Evolutionary conservation across 2,113 vertebrate species (phyloP).

Genomic region (Bos taurus): DNA sequence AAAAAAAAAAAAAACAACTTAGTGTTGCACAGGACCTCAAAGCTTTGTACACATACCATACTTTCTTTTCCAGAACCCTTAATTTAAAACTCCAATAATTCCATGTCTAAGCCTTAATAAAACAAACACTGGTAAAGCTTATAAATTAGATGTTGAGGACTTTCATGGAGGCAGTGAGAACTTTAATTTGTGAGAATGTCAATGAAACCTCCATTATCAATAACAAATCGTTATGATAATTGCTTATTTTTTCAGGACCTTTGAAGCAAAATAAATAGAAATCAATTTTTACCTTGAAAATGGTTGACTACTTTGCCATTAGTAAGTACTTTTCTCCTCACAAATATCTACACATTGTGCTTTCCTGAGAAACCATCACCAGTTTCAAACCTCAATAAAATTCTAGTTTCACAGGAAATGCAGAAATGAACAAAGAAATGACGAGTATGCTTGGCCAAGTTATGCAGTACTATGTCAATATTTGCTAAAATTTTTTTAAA

Average conservation of each 20-base stretch:
- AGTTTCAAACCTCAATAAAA: constrained; percentile 53
- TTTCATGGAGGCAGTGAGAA: constrained; percentile 75
- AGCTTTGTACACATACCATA: constrained; percentile 73
- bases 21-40: constrained; percentile 79
- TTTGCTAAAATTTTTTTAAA: not conserved
- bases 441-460: constrained; percentile 36
- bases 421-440: constrained; percentile 49
- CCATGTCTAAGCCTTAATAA: constrained; percentile 82
- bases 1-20: not conserved
- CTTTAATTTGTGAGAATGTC: constrained; percentile 69
- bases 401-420: constrained; percentile 60
- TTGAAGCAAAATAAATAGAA: constrained; percentile 77
- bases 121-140: constrained; percentile 79
- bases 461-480: constrained; percentile 56
- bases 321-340: constrained; percentile 49
- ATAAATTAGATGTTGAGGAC: constrained; percentile 75
- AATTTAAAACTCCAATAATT: constrained; percentile 76
- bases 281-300: constrained; percentile 76
- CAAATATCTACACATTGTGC: constrained; percentile 66
- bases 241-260: constrained; percentile 75
- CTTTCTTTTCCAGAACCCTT: constrained; percentile 72
- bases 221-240: constrained; percentile 77
- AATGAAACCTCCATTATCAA: constrained; percentile 77
- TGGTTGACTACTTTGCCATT: constrained; percentile 66
- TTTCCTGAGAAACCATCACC: constrained; percentile 62